Base-by-base conservation (phyloP, 1,140 invertebrate genomes). In the Drosophila prosaltans region DNA sequence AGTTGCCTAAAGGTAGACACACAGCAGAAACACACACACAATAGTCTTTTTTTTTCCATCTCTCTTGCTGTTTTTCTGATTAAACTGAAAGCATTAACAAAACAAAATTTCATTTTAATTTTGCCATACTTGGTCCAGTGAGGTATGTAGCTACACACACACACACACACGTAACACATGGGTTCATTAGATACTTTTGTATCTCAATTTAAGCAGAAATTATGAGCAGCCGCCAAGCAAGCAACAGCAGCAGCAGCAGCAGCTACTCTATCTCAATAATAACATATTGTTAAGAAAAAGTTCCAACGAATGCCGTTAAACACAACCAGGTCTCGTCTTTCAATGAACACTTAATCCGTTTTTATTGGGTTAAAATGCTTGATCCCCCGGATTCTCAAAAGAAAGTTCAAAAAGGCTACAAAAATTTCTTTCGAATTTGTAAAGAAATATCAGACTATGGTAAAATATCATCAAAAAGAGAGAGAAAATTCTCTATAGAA, bases 41-140 rank as follows among this genome's bases (percentile, higher is more conserved):
- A 11, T 48, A 16, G 39, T 48, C 68, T 43, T 45, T 55, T 54
- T 48, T 43, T 9, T 30, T 30, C 16, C 16, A 0, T 16, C 4
- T 28, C 28, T 64, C 43, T 54, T 69, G 65, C 54, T 72, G 66
- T 68, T 81, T 74, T 85, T 85, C 82, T 85, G 82, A 85, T 85
- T 85, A 86, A 85, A 72, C 75, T 59, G 83, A 82, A 88, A 88
- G 82, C 83, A 85, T 75, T 79, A 85, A 85, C 74, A 79, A 59
- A 40, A 40, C 65, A 51, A 72, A 80, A 76, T 70, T 82, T 82
- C 75, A 82, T 72, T 69, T 76, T 81, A 81, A 85, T 86, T 51
- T 85, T 64, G 69, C 60, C 64, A 76, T 62, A 76, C 69, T 72
- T 76, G 60, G 66, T 82, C 61, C 59, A 67, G 69, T 72, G 65